Conservation (phyloP, 2,797 vertebrate species). For the Acipenser ruthenus region DNA sequence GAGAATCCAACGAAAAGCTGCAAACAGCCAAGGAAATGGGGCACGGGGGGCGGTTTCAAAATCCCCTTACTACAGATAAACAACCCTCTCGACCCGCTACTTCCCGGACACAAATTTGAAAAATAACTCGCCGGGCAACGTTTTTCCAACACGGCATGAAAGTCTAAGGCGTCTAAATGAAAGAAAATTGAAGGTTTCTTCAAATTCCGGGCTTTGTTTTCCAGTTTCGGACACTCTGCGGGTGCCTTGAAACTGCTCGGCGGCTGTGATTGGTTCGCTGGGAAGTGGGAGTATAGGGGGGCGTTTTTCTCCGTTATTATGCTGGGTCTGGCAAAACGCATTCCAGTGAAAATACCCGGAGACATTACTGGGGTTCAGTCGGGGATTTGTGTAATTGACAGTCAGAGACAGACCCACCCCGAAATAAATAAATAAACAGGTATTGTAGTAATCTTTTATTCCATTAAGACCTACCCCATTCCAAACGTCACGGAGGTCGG, state of each 20-base stretch:
- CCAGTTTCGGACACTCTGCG: constrained; percentile 41
- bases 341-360: constrained; percentile 42
- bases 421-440: too few species aligned
- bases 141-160: background rate
- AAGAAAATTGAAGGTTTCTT: constrained; percentile 35
- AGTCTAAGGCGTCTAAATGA: background rate
- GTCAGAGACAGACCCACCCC: too few species aligned
- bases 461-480: too few species aligned
- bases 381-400: too few species aligned
- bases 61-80: constrained; percentile 75
- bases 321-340: constrained; percentile 53
- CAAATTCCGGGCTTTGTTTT: constrained; percentile 57
- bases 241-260: constrained; percentile 60
- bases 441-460: too few species aligned
- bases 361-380: background rate
- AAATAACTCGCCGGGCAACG: background rate
- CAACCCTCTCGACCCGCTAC: constrained; percentile 43
- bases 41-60: constrained; percentile 68
- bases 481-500: too few species aligned
- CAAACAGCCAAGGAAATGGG: constrained; percentile 76
- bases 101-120: background rate
- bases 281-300: constrained; percentile 49
- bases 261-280: constrained; percentile 47
- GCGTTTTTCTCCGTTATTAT: constrained; percentile 55
- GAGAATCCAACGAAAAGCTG: constrained; percentile 68